These are phyloP conservation scores for Catagonus wagneri DNA, from an alignment of 2,113 vertebrate genomes.

Conservation along the genomic window DNA sequence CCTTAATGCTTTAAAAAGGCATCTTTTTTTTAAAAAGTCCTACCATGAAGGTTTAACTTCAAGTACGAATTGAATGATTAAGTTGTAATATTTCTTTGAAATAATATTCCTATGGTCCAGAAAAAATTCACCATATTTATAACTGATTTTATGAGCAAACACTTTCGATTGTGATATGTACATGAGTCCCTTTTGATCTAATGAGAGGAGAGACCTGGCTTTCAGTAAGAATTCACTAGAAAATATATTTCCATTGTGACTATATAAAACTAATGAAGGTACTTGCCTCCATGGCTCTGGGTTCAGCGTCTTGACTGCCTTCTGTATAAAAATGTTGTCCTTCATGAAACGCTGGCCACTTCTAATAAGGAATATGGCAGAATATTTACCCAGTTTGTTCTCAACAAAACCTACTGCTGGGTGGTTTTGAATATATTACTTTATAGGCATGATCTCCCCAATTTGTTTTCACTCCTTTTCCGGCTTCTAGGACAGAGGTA, in stretches of 20 bases:
- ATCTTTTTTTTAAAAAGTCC: conserved; percentile 83
- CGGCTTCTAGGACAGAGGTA: conserved; percentile 84
- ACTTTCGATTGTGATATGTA: conserved; percentile 83
- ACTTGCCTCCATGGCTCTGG: conserved; percentile 56
- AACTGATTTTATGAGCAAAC: conserved; percentile 87
- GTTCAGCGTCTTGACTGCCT: conserved; percentile 43
- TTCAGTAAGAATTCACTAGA: conserved; percentile 81
- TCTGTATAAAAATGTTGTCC: conserved; percentile 70
- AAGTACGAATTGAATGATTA: conserved; percentile 89
- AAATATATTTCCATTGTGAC: conserved; percentile 70
- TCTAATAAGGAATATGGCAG: conserved; percentile 55
- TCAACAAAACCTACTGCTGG: conserved; percentile 29
- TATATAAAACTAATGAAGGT: conserved; percentile 66
- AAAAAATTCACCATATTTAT: conserved; percentile 88
- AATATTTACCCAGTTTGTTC: background rate
- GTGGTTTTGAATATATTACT: background rate
- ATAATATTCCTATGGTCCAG: conserved; percentile 90
- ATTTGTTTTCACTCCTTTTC: conserved; percentile 61
- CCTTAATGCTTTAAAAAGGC: conserved; percentile 87
- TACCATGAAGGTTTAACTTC: conserved; percentile 87
- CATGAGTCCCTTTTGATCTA: conserved; percentile 82
- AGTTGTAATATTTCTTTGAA: conserved; percentile 89
- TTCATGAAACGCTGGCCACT: conserved; percentile 69
- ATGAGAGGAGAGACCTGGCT: conserved; percentile 82
- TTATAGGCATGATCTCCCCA: conserved; percentile 60